Evolutionary conservation across 2,888 invertebrate genomes (phyloP).

Genomic region (Hirudinaria manillensis): DNA sequence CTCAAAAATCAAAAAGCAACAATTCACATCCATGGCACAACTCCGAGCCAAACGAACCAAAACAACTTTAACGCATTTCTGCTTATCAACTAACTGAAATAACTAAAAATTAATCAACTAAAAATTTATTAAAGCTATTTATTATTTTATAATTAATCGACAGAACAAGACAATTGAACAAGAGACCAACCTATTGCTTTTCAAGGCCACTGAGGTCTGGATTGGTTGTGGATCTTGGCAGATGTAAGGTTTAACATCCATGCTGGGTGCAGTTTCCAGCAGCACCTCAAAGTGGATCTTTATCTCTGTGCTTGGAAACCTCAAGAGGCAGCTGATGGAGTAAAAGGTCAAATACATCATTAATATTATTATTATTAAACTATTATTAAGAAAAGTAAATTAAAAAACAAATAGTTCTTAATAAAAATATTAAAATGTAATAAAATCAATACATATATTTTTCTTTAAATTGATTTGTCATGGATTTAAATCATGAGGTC

Average conservation of each 20-base stretch:
- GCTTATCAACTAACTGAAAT: too few relatives aligned
- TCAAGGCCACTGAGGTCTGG: slow-evolving; percentile 15
- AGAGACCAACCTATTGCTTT: slow-evolving; percentile 20
- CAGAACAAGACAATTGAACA: too few relatives aligned
- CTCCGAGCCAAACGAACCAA: too few relatives aligned
- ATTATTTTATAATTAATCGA: too few relatives aligned
- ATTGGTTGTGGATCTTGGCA: slow-evolving; percentile 11
- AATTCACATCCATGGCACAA: too few relatives aligned
- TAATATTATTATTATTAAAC: not conserved
- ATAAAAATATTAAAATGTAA: not conserved
- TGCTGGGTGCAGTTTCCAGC: slow-evolving; percentile 58
- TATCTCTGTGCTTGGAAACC: slow-evolving; percentile 95
- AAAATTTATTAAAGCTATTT: too few relatives aligned
- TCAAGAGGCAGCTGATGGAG: slow-evolving; percentile 74
- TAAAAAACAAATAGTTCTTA: slow-evolving; percentile 1
- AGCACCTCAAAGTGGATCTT: slow-evolving; percentile 86
- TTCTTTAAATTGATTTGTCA: too few relatives aligned
- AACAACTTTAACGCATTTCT: too few relatives aligned
- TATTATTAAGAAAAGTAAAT: not conserved
- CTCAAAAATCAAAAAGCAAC: too few relatives aligned
- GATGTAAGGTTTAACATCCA: slow-evolving; percentile 7
- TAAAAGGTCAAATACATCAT: not conserved
- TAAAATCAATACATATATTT: not conserved
- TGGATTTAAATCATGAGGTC: too few relatives aligned
- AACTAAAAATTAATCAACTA: too few relatives aligned